Percentiles rank a stretch among this genome's conserved stretches.
These are phyloP conservation scores for Eupeodes latifasciatus DNA, from an alignment of 2,888 invertebrate genomes.

Conservation along the genomic window DNA sequence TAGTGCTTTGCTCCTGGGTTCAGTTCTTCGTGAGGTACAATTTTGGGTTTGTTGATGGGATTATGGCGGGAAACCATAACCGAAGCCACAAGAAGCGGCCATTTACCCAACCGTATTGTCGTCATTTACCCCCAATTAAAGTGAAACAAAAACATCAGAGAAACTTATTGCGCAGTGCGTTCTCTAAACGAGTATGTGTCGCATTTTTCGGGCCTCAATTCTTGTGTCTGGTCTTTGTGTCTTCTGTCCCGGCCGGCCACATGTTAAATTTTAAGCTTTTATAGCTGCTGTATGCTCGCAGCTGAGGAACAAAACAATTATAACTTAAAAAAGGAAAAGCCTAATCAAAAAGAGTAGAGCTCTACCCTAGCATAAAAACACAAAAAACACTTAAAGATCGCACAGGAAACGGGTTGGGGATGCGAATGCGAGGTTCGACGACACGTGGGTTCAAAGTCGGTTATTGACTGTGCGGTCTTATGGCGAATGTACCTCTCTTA, in stretches of 20 bases:
- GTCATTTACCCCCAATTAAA: slow-evolving; percentile 68
- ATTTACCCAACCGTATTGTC: slow-evolving; percentile 66
- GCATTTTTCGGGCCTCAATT: slow-evolving; percentile 16
- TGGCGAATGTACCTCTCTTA: slow-evolving; percentile 30
- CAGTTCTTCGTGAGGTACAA: slow-evolving; percentile 22
- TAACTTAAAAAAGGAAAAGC: slow-evolving; percentile 57
- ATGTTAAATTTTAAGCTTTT: slow-evolving; percentile 26
- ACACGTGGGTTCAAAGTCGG: slow-evolving; percentile 69
- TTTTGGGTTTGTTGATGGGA: slow-evolving; percentile 38
- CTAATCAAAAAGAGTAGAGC: slow-evolving; percentile 25
- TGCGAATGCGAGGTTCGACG: slow-evolving; percentile 18
- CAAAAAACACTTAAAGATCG: slow-evolving; percentile 27
- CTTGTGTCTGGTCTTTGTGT: background rate
- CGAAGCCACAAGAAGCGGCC: slow-evolving; percentile 72
- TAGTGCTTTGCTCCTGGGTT: slow-evolving; percentile 44
- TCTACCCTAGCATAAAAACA: slow-evolving; percentile 24
- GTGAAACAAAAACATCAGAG: slow-evolving; percentile 28
- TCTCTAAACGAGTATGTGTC: slow-evolving; percentile 15
- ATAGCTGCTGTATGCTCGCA: slow-evolving; percentile 21
- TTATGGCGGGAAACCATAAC: slow-evolving; percentile 70
- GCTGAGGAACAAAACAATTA: slow-evolving; percentile 15
- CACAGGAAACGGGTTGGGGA: background rate
- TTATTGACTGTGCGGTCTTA: slow-evolving; percentile 61
- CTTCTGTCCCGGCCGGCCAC: background rate
- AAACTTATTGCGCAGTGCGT: slow-evolving; percentile 69